Conservation (phyloP, 2,797 vertebrate species). For the Rhinatrema bivittatum region DNA sequence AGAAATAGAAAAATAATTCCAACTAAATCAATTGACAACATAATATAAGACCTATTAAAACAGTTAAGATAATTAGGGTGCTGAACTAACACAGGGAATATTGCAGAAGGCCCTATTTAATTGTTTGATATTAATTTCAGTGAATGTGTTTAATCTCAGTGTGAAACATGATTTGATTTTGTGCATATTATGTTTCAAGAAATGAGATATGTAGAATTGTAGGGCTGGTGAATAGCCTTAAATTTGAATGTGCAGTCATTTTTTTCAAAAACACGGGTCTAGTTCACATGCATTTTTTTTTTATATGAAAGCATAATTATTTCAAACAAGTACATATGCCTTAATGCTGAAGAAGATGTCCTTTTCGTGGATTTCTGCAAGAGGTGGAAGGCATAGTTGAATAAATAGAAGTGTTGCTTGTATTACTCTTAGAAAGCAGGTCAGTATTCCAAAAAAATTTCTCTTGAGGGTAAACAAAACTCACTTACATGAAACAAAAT, state of each 20-base stretch:
- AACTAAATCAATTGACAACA: constrained; percentile 57
- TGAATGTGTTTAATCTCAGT: constrained; percentile 31
- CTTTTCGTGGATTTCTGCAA: too few relatives aligned
- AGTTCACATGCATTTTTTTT: too few relatives aligned
- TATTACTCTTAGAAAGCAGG: too few relatives aligned
- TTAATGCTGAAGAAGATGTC: too few relatives aligned
- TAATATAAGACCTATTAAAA: constrained; percentile 46
- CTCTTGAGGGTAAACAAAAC: too few relatives aligned
- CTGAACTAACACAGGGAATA: constrained; percentile 46
- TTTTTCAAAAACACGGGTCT: constrained; percentile 16
- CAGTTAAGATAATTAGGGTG: constrained; percentile 40
- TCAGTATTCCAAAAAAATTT: too few relatives aligned
- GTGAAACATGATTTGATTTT: constrained; percentile 27
- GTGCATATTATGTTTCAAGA: constrained; percentile 5
- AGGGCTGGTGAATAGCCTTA: constrained; percentile 20
- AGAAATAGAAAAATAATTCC: constrained; percentile 61
- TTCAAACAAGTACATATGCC: too few relatives aligned
- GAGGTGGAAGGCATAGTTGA: too few relatives aligned
- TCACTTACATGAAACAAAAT: too few relatives aligned
- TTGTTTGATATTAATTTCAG: constrained; percentile 52
- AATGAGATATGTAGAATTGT: not conserved
- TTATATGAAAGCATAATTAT: too few relatives aligned
- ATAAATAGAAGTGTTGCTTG: too few relatives aligned
- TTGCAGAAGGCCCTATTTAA: constrained; percentile 45
- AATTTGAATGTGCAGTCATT: constrained; percentile 29